phyloP scores from a whole-genome alignment of 2,113 vertebrate species.

The Zosterops borbonicus region DNA sequence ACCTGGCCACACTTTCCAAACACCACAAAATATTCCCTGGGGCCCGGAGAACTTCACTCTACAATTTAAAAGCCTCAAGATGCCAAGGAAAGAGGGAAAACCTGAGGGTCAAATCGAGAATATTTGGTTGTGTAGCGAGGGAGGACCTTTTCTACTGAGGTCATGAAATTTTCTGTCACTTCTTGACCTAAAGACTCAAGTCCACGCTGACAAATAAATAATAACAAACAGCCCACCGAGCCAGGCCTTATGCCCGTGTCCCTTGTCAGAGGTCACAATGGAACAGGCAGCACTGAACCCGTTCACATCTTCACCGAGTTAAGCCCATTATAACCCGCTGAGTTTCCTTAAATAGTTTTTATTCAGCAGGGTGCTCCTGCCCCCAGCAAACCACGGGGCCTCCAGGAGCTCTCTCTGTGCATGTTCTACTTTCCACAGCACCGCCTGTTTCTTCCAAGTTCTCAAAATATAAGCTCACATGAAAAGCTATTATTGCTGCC shows the following conservation, averaged over 20 bases:
- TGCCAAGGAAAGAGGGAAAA: constrained; percentile 52
- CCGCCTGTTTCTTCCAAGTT: not conserved
- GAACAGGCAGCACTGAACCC: not conserved
- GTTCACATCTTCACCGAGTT: not conserved
- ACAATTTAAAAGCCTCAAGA: constrained; percentile 67
- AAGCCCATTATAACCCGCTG: not conserved
- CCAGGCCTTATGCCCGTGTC: not conserved
- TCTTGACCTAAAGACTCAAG: not conserved
- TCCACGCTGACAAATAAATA: not conserved
- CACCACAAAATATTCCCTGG: constrained; percentile 71
- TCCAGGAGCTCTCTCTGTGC: not conserved
- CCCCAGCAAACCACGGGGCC: not conserved
- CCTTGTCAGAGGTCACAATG: not conserved
- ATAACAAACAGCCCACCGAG: not conserved
- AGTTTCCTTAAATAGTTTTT: not conserved
- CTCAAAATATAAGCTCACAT: not conserved
- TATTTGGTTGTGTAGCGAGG: not conserved
- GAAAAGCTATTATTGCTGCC: not conserved
- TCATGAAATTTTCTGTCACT: not conserved
- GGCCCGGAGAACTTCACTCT: constrained; percentile 53
- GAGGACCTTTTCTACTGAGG: not conserved
- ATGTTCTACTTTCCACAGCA: not conserved
- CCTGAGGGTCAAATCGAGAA: not conserved
- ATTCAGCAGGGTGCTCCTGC: not conserved
- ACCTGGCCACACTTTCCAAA: constrained; percentile 62